Evolutionary conservation across 2,113 vertebrate genomes (phyloP), one percentile per base, ranked within the genome.

Genomic region (Dunckerocampus dactyliophorus): DNA sequence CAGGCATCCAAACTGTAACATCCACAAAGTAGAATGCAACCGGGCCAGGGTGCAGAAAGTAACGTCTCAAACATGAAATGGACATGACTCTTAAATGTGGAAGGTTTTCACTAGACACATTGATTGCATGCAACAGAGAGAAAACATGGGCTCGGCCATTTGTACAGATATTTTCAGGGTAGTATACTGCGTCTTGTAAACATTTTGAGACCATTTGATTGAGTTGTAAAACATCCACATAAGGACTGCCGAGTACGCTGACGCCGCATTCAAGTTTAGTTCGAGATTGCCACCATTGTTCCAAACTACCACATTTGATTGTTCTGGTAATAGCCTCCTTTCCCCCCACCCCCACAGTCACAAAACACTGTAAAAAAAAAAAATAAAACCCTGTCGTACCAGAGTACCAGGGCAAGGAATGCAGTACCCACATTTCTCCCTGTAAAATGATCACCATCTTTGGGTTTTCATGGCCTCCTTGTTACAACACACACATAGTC

Each of bases 81-180:
- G 78, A 84, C 72, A 89, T 89, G 85, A 85, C 84, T 83, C 86
- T 43, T 58, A 87, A 90, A 91, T 62, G 87, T 82, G 81, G 76
- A 86, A 87, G 79, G 84, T 62, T 87, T 89, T 90, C 89, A 92
- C 90, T 81, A 88, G 88, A 92, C 89, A 90, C 86, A 77, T 88
- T 74, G 85, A 89, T 90, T 88, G 89, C 90, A 92, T 92, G 90
- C 90, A 90, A 92, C 90, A 90, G 85, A 90, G 85, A 90, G 84
- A 87, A 86, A 80, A 68, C 72, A 83, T 84, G 83, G 76, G 72
- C 79, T 86, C 64, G 66, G 77, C 79, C 82, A 76, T 90, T 90
- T 92, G 80, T 91, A 92, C 88, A 91, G 82, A 81, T 81, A 77
- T 74, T 82, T 83, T 77, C 76, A 83, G 85, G 88, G 88, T 88